Evolutionary conservation across 2,113 vertebrate genomes (phyloP), one percentile per base, ranked within the genome.

Genomic region (Pelmatolapia mariae): DNA sequence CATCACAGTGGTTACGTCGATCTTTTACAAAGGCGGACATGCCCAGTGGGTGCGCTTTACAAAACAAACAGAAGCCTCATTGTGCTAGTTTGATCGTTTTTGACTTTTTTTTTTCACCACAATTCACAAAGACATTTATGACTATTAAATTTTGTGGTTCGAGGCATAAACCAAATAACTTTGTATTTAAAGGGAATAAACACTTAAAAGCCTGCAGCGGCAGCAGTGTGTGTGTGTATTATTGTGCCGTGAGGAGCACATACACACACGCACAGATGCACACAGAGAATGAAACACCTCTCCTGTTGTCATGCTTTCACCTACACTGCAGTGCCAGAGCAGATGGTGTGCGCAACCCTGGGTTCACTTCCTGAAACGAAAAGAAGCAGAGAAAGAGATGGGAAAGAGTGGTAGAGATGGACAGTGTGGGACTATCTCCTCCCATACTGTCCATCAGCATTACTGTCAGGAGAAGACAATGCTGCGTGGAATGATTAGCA

Each of bases 391-490:
- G 15, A 59, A 18, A 61, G 68, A 22, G 57, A 6, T 31, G 18
- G 57, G 56, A 59, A 61, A 78, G 47, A 59, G 79, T 33, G 54
- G 31, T 43, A 45, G 26, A 7, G 71, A 36, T 50, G 43, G 26
- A 78, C 63, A 63, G 45, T 24, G 16, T 47, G 43, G 40, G 71
- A 78, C 43, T 29, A 54, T 71, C 73, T 85, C 13, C 22, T 73
- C 66, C 18, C 18, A 22, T 29, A 82, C 57, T 81, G 82, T 91
- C 80, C 33, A 1, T 90, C 84, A 89, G 88, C 56, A 63, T 86
- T 38, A 81, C 68, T 91, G 90, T 91, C 86, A 88, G 73, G 26
- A 85, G 79, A 86, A 85, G 50, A 94, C 89, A 91, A 92, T 80
- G 63, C 78, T 52, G 82, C 31, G 6, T 43, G 86, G 63, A 93